Evolutionary conservation across 2,888 invertebrate genomes (phyloP), one percentile per base, ranked within the genome.

Genomic region (Dysmachus trigonus): DNA sequence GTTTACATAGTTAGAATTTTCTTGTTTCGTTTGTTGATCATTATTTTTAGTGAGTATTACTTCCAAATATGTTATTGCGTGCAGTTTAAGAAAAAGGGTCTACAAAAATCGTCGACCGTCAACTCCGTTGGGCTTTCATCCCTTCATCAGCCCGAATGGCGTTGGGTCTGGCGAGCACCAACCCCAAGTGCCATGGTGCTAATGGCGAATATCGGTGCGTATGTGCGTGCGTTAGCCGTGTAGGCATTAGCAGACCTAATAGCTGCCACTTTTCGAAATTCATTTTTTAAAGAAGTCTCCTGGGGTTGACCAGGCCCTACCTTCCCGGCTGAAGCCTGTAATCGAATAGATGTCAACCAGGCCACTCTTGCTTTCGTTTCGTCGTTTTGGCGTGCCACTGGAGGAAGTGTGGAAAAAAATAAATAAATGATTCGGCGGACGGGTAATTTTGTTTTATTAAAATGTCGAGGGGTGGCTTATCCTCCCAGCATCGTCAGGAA

Each of bases 181-280:
- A 82, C 83, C 82, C 83, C 72, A 30, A 41, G 72, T 72, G 83
- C 6, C 72, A 83, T 38, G 71, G 82, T 82, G 82, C 53, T 82
- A 82, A 82, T 82, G 82, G 72, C 35, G 83, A 72, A 72, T 72
- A 72, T 72, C 15, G 33, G 72, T 83, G 83, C 83, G 83, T 72
- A 83, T 72, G 72, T 83, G 83, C 83, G 83, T 83, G 30, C 71
- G 38, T 22, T 22, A 2, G 41, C 71, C 71, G 41, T 41, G 27
- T 41, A 18, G 41, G 72, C 72, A 83, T 83, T 83, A 83, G 83
- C 33, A 83, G 83, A 31, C 83, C 72, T 83, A 83, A 83, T 83
- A 83, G 83, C 85, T 77, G 85, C 79, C 85, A 85, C 62, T 85
- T 85, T 79, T 62, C 76, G 76, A 77, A 85, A 85, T 85, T 85